phyloP scores from a whole-genome alignment of 2,797 vertebrate species.

The Cossypha polioptera region DNA sequence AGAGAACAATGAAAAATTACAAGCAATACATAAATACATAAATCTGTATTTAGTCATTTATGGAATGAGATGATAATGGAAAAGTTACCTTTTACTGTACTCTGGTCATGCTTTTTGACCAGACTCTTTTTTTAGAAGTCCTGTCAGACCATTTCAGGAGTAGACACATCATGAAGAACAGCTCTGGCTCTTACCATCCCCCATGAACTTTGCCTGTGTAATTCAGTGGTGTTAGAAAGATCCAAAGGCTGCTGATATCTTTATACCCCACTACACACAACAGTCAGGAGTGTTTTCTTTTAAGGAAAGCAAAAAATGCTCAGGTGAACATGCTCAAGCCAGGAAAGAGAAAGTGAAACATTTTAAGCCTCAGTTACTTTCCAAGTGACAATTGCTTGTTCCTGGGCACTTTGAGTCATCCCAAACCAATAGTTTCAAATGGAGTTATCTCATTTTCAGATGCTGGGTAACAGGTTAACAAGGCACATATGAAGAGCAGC shows the following conservation, averaged over 20 bases:
- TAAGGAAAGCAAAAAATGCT: not conserved
- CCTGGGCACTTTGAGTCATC: not conserved
- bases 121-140: not conserved
- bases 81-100: not conserved
- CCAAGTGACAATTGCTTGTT: not conserved
- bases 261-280: rapidly evolving
- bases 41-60: not conserved
- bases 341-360: not conserved
- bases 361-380: not conserved
- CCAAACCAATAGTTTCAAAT: not conserved
- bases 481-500: not conserved
- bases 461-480: not conserved
- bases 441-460: not conserved
- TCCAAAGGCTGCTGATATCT: not conserved
- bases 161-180: not conserved
- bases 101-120: not conserved
- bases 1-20: not conserved
- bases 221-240: not conserved
- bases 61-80: not conserved
- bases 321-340: not conserved
- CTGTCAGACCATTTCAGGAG: not conserved
- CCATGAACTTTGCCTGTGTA: not conserved
- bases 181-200: not conserved
- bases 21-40: not conserved
- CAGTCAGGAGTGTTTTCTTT: not conserved